Evolutionary conservation across 2,797 vertebrate genomes (phyloP), one percentile per base, ranked within the genome.

Genomic region (Danio tinwini): DNA sequence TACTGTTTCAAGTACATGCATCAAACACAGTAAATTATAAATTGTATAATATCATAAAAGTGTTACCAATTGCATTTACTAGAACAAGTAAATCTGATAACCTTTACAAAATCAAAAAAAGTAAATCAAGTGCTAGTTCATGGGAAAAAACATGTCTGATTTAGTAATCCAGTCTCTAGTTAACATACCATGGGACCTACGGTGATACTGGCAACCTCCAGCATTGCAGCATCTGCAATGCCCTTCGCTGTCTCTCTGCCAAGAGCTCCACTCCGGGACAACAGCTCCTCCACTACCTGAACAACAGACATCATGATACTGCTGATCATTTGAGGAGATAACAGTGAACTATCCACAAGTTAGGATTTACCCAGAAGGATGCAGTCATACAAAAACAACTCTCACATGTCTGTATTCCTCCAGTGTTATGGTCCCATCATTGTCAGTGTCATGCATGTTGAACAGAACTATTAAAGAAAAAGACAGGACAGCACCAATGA

Each of bases 361-460:
- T 17, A 39, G 39, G 0, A 52, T 70, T 40, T 39, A 56, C 40
- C 52, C 16, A 64, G 7, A 74, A 14, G 29, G 19, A 68, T 59
- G 42, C 19, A 39, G 59, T 47, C 61, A 17, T 12, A 63, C 47
- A 10, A 59, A 68, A 49, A 37, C n/a, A 0, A 62, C 16, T 55
- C 65, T 95, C 95, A 99, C 98, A 73, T 97, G 96, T 96, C 96
- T 93, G 88, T 98, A 98, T 76, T 99, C 97, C 82, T 97, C 94
- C 83, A 98, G 92, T 0, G 96, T 97, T 89, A 99, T 98, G 61
- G 95, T 96, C 64, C 97, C 97, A 0, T 99, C 96, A 0, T 95
- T 96, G 93, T 99, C 96, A 0, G 95, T 94, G 90, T 99, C 98
- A 0, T 98, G 98, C 98, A 99, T 99, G 89, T 97, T 96, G 90